These are phyloP conservation scores for Melipona quadrifasciata DNA, from an alignment of 1,140 invertebrate genomes.

Conservation along the genomic window DNA sequence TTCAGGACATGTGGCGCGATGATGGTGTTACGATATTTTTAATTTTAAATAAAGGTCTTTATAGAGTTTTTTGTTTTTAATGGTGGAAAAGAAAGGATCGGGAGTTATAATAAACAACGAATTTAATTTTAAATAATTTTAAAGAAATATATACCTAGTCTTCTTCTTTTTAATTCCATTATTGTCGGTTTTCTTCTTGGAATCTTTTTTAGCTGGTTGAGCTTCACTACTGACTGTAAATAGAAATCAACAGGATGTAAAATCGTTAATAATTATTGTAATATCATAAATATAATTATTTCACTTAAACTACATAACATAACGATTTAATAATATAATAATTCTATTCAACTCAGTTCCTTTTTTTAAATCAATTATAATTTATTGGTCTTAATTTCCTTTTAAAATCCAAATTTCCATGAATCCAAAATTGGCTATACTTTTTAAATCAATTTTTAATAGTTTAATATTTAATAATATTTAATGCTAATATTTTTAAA, in stretches of 20 bases:
- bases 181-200: conserved; percentile 92
- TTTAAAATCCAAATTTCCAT: background rate
- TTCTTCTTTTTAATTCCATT: conserved; percentile 96
- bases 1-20: background rate
- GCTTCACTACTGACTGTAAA: conserved; percentile 77
- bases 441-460: background rate
- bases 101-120: no score
- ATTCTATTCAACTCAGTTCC: background rate
- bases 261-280: background rate
- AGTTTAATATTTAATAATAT: no score
- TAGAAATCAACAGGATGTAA: background rate
- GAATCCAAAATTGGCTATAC: background rate
- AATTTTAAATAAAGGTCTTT: background rate
- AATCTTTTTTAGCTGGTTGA: conserved; percentile 85
- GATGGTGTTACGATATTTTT: background rate
- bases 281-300: background rate
- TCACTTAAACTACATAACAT: background rate
- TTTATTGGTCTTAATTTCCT: background rate
- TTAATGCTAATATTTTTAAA: no score
- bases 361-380: background rate
- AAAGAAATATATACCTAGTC: conserved; percentile 87
- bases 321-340: background rate
- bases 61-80: background rate
- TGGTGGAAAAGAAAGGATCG: background rate
- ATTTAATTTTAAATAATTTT: background rate